Base-by-base conservation (phyloP, 2,797 vertebrate species). In the Avahi laniger region DNA sequence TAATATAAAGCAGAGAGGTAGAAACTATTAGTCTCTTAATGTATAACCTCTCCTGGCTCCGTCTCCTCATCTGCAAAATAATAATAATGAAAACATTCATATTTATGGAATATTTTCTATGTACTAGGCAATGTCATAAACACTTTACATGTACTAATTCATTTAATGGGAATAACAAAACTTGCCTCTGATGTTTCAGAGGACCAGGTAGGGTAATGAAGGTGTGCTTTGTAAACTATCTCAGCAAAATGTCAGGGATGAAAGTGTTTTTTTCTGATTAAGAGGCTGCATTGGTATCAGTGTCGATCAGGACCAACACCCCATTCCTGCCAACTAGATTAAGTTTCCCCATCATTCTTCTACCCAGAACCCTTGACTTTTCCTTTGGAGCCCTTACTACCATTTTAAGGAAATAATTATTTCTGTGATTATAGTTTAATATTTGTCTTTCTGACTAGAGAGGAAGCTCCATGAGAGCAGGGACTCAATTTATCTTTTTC, bases 351-450 rank as follows among this genome's bases (percentile, higher is more conserved):
- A 20, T 52, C 54, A 9, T 30, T 15, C 33, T 12, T 20, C 24
- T 20, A 61, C 20, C 43, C 30, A 38, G 52, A 38, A 65, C 28
- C 38, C 63, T 46, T 10, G 52, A 48, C 6, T 72, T 63, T 33
- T 67, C n/a, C 65, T 50, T 12, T 43, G 46, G 17, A 28, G 30
- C 14, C 70, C 28, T 91, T 54, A 54, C 79, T 43, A 61, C 73
- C 33, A 43, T 85, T 89, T 92, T 67, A 81, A 92, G 24, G n/a
- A 89, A 94, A 57, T n/a, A 80, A 20, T 52, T 85, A 52, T 85
- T 72, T 57, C 87, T 88, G 17, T 78, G 54, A 67, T 72, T 70
- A 43, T 24, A 88, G 15, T 65, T 93, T 82, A 57, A 48, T 87
- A 63, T 82, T 70, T 65, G 13, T 73, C 22, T 90, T 52, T 78